Conservation (phyloP, 2,797 vertebrate genomes). For the Crocodylus rhombifer region DNA sequence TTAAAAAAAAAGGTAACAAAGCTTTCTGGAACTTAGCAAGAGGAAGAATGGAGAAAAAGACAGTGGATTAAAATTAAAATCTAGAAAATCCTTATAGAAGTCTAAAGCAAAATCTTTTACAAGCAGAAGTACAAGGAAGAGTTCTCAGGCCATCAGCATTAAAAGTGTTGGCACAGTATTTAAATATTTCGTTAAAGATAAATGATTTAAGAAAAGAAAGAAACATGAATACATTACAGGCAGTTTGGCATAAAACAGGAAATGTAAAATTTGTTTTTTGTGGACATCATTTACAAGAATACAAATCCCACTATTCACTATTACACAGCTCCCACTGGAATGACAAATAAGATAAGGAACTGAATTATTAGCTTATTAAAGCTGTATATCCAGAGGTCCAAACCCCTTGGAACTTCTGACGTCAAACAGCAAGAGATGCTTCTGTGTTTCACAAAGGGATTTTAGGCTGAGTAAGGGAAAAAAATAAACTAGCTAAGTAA, state of each 20-base stretch:
- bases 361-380: neutral
- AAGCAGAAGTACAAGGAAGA: neutral
- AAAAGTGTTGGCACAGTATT: neutral
- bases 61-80: neutral
- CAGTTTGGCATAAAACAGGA: neutral
- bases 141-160: neutral
- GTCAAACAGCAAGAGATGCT: neutral
- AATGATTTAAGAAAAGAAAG: neutral
- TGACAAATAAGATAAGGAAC: neutral
- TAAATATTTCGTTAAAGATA: neutral
- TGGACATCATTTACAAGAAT: neutral
- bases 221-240: neutral
- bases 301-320: neutral
- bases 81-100: neutral
- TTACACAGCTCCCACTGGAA: neutral
- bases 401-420: neutral
- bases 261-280: neutral
- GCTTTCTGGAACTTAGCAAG: neutral
- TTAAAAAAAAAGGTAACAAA: neutral
- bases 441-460: neutral
- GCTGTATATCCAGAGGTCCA: neutral
- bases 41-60: constrained; percentile 2
- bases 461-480: neutral
- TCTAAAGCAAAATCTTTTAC: neutral
- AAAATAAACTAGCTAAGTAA: neutral